phyloP scores from a whole-genome alignment of 2,797 vertebrate species.

The Hydrolagus colliei region DNA sequence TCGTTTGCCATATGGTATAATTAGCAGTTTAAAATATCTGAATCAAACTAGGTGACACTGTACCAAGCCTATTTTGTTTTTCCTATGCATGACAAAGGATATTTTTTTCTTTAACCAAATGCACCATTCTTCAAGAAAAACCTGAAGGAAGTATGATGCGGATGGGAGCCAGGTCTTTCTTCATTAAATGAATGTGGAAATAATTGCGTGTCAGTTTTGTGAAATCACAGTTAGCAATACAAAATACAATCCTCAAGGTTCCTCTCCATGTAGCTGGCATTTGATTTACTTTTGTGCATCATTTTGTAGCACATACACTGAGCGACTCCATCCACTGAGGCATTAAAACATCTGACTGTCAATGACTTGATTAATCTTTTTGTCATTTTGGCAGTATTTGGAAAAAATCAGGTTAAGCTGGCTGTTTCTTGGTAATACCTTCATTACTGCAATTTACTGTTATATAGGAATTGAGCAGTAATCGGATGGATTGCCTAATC shows the following conservation, averaged over 20 bases:
- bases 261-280: neutral
- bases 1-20: neutral
- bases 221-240: neutral
- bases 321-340: neutral
- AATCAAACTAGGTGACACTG: neutral
- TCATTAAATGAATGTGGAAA: neutral
- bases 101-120: neutral
- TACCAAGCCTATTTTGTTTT: neutral
- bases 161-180: neutral
- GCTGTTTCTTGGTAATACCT: neutral
- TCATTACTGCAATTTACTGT: neutral
- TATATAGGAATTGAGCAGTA: slow-evolving; percentile 8
- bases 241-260: neutral
- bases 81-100: neutral
- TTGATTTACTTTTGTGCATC: neutral
- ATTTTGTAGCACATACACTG: neutral
- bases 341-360: neutral
- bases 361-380: neutral
- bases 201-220: neutral
- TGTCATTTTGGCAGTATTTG: slow-evolving; percentile 1
- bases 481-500: neutral
- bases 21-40: neutral
- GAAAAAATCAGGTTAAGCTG: neutral
- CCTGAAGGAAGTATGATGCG: neutral
- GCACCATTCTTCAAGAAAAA: neutral